These are phyloP conservation scores for Nasonia longicornis DNA, from an alignment of 1,140 invertebrate genomes.

Conservation along the genomic window DNA sequence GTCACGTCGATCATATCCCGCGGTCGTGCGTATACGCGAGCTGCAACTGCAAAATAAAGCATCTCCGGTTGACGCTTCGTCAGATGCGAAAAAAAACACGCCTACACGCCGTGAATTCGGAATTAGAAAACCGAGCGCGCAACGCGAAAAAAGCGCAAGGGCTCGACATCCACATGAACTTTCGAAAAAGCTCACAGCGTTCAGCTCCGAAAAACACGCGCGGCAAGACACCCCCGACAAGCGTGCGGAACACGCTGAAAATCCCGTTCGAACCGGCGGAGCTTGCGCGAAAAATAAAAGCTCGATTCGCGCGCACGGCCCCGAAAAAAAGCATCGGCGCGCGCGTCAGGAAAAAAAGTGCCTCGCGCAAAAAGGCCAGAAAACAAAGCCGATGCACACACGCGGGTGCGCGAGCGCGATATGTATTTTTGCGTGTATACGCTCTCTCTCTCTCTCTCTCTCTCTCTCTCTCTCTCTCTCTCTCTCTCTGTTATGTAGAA, in stretches of 20 bases:
- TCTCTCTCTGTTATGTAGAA: slow-evolving; percentile 51
- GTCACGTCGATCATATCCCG: background rate
- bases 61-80: too few species aligned
- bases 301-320: background rate
- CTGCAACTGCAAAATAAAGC: background rate
- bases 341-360: background rate
- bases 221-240: background rate
- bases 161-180: too few species aligned
- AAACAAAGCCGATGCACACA: background rate
- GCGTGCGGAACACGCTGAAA: background rate
- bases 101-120: too few species aligned
- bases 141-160: too few species aligned
- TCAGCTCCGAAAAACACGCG: too few species aligned
- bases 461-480: too few species aligned
- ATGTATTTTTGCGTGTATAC: slow-evolving; percentile 23
- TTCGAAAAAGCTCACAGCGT: too few species aligned
- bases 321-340: background rate
- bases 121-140: too few species aligned
- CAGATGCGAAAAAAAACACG: too few species aligned
- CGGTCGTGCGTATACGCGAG: background rate
- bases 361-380: background rate
- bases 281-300: slow-evolving; percentile 7
- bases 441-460: too few species aligned
- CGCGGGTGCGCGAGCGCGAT: slow-evolving; percentile 25
- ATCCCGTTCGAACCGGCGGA: background rate